Evolutionary conservation across 2,797 vertebrate genomes (phyloP).

Genomic region (Forpus xanthops): DNA sequence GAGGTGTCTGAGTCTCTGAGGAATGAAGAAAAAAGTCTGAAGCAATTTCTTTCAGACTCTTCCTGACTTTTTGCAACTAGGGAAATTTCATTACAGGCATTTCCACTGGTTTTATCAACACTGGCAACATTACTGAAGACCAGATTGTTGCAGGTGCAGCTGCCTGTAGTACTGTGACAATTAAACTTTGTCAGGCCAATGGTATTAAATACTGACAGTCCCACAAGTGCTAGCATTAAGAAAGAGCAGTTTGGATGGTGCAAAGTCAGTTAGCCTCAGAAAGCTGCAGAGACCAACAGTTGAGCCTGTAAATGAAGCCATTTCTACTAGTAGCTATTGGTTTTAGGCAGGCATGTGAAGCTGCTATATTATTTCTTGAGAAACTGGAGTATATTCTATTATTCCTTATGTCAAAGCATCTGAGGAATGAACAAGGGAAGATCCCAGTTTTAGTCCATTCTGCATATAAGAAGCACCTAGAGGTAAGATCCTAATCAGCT

Average conservation of each 20-base stretch:
- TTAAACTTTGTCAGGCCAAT: constrained; percentile 22
- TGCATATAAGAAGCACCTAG: background rate
- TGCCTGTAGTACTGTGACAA: background rate
- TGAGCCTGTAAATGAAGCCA: background rate
- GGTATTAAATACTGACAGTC: background rate
- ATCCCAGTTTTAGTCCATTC: background rate
- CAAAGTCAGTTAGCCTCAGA: background rate
- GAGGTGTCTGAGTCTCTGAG: background rate
- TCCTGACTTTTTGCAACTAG: background rate
- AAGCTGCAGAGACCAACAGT: background rate
- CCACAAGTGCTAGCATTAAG: background rate
- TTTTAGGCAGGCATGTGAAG: background rate
- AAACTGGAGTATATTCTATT: background rate
- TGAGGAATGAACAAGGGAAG: background rate
- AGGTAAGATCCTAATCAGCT: background rate
- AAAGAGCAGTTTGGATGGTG: background rate
- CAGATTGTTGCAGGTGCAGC: background rate
- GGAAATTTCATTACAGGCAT: background rate
- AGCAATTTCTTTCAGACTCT: background rate
- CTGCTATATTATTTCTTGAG: background rate
- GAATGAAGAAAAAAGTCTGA: background rate
- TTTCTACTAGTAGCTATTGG: background rate
- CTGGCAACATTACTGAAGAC: background rate
- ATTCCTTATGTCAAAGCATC: background rate
- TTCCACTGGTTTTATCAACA: background rate